A percentile compares a stretch with the other conserved stretches of the same genome.
phyloP scores from a whole-genome alignment of 2,797 vertebrate species.

The Saguinus oedipus region DNA sequence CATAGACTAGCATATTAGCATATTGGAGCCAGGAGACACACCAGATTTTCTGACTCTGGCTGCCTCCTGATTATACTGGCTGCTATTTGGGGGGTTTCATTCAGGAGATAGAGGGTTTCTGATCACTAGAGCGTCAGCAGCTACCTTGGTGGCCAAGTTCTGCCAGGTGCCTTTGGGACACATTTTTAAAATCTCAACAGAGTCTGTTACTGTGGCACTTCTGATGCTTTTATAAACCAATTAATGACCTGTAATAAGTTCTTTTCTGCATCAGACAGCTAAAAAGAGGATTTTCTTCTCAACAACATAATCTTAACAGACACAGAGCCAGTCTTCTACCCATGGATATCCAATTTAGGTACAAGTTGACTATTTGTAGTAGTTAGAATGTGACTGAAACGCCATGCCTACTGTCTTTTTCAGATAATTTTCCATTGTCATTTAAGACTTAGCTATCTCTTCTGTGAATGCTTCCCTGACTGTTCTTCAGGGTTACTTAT shows the following conservation, averaged over 20 bases:
- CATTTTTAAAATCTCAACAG: neutral
- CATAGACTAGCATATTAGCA: no score
- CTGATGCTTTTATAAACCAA: neutral
- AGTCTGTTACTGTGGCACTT: neutral
- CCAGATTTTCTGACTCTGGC: neutral
- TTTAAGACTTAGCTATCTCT: neutral
- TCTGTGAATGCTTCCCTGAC: neutral
- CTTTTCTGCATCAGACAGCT: neutral
- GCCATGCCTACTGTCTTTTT: neutral
- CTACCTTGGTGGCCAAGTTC: neutral
- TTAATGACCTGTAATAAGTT: neutral
- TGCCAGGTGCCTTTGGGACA: neutral
- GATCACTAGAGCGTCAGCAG: neutral
- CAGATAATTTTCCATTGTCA: neutral
- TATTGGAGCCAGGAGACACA: neutral
- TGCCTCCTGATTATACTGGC: rapidly evolving
- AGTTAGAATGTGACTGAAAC: neutral
- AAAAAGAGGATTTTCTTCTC: neutral
- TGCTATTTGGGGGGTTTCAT: neutral
- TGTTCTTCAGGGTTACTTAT: neutral
- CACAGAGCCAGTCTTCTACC: neutral
- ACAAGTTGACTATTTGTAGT: neutral
- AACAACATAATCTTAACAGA: neutral
- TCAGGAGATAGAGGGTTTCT: neutral
- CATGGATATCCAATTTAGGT: neutral